Evolutionary conservation across 2,888 invertebrate species (phyloP), one percentile per base, ranked within the genome.

Genomic region (Ornithoptera alexandrae): DNA sequence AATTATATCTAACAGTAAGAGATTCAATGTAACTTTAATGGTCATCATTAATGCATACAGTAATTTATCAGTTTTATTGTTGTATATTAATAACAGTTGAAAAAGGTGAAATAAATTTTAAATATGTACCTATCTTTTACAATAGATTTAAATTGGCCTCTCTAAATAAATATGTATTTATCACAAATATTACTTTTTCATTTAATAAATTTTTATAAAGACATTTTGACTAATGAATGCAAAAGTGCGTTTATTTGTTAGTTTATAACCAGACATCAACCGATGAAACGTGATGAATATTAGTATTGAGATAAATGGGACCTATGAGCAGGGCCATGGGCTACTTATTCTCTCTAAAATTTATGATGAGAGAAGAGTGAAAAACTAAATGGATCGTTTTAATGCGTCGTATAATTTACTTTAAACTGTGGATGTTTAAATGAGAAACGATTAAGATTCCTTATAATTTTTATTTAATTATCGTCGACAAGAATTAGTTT

Each of bases 121-220:
- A 42, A 62, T 61, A 50, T 71, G 46, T 65, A 65, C 68, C 71
- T 72, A 68, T 69, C 60, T 65, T 71, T 71, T 72, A 69, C 82
- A 84, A 84, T 85, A 87, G 82, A 75, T 81, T 84, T 84, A 81
- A 86, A 87, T 87, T 87, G 90, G 90, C 90, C 89, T 91, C 90
- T 90, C 90, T 89, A 86, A 89, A 87, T 89, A 89, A 87, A 87
- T 77, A 81, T 87, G 85, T 90, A 89, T 90, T 89, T 89, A 89
- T 86, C 87, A 82, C 81, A 82, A 66, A 7, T 62, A 6, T 57
- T 57, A 18, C 57, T 57, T 15, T 57, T 20, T 57, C 17, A 50
- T 50, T 50, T 50, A 15, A 5, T 1, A 50, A 4, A 50, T 50
- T 1, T 18, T 0, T 50, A 15, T 17, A 18, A 17, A 17, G 17